Evolutionary conservation across 2,797 vertebrate genomes (phyloP), one percentile per base, ranked within the genome.

Genomic region (Malurus splendens): DNA sequence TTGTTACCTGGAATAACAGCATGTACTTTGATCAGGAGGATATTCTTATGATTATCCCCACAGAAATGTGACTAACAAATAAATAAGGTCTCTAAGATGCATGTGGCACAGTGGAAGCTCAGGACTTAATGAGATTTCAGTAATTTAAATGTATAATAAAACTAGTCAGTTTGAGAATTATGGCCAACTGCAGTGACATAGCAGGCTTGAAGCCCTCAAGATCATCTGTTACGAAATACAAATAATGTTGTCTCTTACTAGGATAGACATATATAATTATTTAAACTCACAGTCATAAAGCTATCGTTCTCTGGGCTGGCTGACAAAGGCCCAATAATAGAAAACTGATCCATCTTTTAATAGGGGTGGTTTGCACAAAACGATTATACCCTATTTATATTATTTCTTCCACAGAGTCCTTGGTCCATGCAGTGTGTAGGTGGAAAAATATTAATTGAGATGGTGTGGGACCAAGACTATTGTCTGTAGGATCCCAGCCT

Each of bases 71-170:
- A 75, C 57, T 55, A 71, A 33, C 47, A 70, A 56, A 30, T 56
- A 73, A 89, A n/a, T 44, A 86, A 78, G 44, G 7, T 55, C 61
- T 89, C 11, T 83, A 56, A 62, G 57, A 80, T 76, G 19, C 66
- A 62, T n/a, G 15, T 68, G 41, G 48, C 36, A 70, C 30, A 70
- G 41, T 44, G 52, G 81, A 87, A 90, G 30, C 51, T 75, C 73
- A 87, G 66, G 90, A 83, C 38, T 56, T 89, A 75, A 66, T 51
- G 48, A 83, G 45, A 65, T 70, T 83, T 87, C 73, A 5, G 23
- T 77, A 77, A 91, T 80, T 88, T 82, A 75, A 80, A 52, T 90
- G 65, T 74, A n/a, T 52, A 74, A 50, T 65, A 81, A 72, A 90
- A 70, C 44, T 33, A 55, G 30, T 87, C n/a, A 75, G 14, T 47